Percentiles rank a stretch among this genome's conserved stretches.
Conservation (phyloP, 2,113 vertebrate species). For the Ciconia maguari region DNA sequence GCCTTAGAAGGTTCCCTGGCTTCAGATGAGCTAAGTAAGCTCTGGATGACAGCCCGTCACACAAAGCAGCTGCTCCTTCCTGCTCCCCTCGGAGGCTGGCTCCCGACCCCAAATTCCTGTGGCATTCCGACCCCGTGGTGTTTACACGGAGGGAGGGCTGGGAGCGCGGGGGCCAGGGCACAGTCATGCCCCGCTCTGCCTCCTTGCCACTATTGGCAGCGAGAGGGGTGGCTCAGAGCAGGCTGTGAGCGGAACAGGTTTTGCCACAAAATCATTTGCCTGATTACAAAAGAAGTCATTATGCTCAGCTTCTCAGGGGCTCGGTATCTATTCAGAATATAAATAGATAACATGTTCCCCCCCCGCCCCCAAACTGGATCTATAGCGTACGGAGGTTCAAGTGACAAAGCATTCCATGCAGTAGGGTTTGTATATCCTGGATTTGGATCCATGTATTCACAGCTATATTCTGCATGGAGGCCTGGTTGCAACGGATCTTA, state of each 20-base stretch:
- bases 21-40: not conserved
- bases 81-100: not conserved
- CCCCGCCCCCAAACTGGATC: not conserved
- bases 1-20: slow-evolving; percentile 26
- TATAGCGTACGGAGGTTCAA: not conserved
- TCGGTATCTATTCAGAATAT: not conserved
- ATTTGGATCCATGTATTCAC: not conserved
- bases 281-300: not conserved
- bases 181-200: not conserved
- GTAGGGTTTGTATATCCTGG: slow-evolving; percentile 6
- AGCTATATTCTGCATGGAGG: not conserved
- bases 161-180: not conserved
- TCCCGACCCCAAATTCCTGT: slow-evolving; percentile 8
- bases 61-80: slow-evolving; percentile 48
- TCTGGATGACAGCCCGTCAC: not conserved
- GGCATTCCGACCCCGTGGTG: not conserved
- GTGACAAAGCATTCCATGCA: slow-evolving; percentile 1
- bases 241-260: accelerated
- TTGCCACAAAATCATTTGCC: not conserved
- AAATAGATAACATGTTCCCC: not conserved
- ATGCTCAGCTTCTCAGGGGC: not conserved
- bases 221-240: not conserved
- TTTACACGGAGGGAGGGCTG: not conserved
- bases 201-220: not conserved
- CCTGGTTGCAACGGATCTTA: not conserved